phyloP scores from a whole-genome alignment of 1,140 invertebrate genomes.

The Heliconius congener region DNA sequence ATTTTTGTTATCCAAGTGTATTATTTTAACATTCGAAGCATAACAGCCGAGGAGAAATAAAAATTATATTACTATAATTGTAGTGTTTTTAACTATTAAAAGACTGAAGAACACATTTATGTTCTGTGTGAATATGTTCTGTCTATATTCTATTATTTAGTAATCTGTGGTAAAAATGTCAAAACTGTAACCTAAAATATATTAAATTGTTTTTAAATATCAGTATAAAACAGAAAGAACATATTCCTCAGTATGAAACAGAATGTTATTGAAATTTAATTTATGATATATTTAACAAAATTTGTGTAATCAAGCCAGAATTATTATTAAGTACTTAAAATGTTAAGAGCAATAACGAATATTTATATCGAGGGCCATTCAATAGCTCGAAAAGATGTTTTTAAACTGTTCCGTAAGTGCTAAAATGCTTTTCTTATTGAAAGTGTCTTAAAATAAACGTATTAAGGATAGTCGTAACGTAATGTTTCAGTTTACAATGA shows the following conservation, averaged over 20 bases:
- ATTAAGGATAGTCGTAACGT: background rate
- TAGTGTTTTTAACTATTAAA: too few species aligned
- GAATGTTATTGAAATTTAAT: slow-evolving; percentile 31
- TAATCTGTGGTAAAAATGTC: slow-evolving; percentile 5
- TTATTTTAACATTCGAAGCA: too few species aligned
- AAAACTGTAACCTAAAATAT: slow-evolving; percentile 25
- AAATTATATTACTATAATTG: too few species aligned
- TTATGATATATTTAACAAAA: background rate
- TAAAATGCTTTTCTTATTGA: background rate
- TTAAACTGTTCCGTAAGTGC: slow-evolving; percentile 36
- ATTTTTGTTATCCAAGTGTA: background rate
- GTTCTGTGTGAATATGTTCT: too few species aligned
- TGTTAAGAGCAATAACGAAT: slow-evolving; percentile 35
- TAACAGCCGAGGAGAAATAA: too few species aligned
- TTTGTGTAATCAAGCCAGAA: background rate
- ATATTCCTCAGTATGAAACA: slow-evolving; percentile 9
- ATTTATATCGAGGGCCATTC: slow-evolving; percentile 34
- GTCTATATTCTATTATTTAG: background rate
- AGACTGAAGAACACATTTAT: too few species aligned
- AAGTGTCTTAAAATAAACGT: background rate
- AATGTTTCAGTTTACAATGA: background rate
- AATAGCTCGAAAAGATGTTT: slow-evolving; percentile 31
- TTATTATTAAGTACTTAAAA: slow-evolving; percentile 26
- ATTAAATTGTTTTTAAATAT: slow-evolving; percentile 23
- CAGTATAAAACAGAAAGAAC: background rate